phyloP scores from a whole-genome alignment of 2,797 vertebrate genomes.

The Parotocinclus haroldoi region DNA sequence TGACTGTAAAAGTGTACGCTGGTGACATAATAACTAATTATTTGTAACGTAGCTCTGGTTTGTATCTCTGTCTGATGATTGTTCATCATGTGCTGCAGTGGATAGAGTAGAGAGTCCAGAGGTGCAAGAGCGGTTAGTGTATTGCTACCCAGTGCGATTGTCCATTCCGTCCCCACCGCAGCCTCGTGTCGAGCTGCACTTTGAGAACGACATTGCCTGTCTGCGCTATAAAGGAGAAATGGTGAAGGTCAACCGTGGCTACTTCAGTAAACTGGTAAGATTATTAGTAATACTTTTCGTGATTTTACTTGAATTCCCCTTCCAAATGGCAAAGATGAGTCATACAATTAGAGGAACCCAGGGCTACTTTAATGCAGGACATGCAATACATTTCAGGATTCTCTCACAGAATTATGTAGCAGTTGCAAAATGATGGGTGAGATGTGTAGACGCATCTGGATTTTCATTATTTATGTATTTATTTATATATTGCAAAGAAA shows the following conservation, averaged over 20 bases:
- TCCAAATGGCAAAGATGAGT: too few species aligned
- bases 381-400: too few species aligned
- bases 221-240: constrained; percentile 93
- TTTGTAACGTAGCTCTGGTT: not conserved
- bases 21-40: too few species aligned
- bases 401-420: not conserved
- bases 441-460: too few species aligned
- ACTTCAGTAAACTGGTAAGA: constrained; percentile 93
- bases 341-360: too few species aligned
- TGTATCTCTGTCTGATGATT: not conserved
- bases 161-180: constrained; percentile 75
- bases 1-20: too few species aligned
- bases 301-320: too few species aligned
- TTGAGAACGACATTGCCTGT: constrained; percentile 89
- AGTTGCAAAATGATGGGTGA: not conserved
- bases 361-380: too few species aligned
- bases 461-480: constrained; percentile 1
- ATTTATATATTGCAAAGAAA: too few species aligned
- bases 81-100: constrained; percentile 43
- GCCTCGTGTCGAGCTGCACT: constrained; percentile 88
- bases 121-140: constrained; percentile 82
- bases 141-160: constrained; percentile 87
- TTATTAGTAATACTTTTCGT: constrained; percentile 10
- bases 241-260: constrained; percentile 92
- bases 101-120: constrained; percentile 73